Evolutionary conservation across 2,113 vertebrate genomes (phyloP).

Genomic region (Nestor notabilis): DNA sequence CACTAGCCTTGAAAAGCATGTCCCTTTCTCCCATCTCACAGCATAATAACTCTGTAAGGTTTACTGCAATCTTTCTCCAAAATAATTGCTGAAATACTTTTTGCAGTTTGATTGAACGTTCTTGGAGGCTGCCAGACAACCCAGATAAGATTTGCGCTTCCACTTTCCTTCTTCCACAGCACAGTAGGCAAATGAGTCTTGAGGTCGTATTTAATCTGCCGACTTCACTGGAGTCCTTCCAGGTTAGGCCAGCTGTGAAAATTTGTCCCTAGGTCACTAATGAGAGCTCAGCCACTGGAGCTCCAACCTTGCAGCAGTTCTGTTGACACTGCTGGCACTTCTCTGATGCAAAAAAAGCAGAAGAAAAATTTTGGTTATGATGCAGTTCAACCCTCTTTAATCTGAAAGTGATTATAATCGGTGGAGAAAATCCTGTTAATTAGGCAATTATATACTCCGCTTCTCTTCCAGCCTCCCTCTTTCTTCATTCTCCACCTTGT

Average conservation of each 20-base stretch:
- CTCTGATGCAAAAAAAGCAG: background rate
- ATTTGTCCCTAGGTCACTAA: slow-evolving; percentile 37
- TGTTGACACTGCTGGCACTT: background rate
- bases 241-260: slow-evolving; percentile 19
- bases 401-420: slow-evolving; percentile 71
- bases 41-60: background rate
- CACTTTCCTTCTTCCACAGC: background rate
- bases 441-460: slow-evolving; percentile 69
- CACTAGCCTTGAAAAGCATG: background rate
- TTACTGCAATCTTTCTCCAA: background rate
- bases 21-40: background rate
- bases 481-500: slow-evolving; percentile 56
- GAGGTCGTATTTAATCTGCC: slow-evolving; percentile 14
- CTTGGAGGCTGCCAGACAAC: background rate
- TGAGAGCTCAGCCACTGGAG: slow-evolving; percentile 14
- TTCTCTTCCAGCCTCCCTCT: slow-evolving; percentile 58
- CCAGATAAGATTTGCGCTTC: background rate
- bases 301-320: background rate
- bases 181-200: background rate
- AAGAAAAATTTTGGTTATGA: slow-evolving; percentile 8
- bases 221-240: background rate
- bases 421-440: slow-evolving; percentile 69
- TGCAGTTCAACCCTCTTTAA: slow-evolving; percentile 65
- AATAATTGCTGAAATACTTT: background rate
- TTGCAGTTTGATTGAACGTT: background rate